Evolutionary conservation across 2,888 invertebrate species (phyloP).

Genomic region (Anodontia alba): DNA sequence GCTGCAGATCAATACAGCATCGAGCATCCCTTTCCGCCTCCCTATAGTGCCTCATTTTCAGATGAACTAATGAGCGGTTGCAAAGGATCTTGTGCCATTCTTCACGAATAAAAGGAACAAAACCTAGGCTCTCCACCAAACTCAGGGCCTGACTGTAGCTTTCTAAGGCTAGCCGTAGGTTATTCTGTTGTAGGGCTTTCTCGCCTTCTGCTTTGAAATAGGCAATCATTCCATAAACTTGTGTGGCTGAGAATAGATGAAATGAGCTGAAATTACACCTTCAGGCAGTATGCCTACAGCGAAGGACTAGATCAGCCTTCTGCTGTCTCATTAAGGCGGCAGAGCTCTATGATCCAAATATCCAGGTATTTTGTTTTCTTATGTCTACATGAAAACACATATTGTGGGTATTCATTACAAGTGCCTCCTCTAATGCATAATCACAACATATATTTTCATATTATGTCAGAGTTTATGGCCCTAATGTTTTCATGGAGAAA

Average conservation of each 20-base stretch:
- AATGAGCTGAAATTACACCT: no score
- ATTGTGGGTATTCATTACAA: no score
- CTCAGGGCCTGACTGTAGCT: slow-evolving; percentile 28
- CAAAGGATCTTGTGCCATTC: slow-evolving; percentile 48
- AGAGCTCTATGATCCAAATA: no score
- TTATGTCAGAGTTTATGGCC: no score
- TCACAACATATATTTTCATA: no score
- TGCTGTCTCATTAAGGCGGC: no score
- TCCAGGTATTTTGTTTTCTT: no score
- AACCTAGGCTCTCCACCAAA: slow-evolving; percentile 11
- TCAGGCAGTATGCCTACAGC: no score
- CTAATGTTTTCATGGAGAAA: no score
- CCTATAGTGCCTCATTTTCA: slow-evolving; percentile 22
- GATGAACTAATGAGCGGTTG: slow-evolving; percentile 43
- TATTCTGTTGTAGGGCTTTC: neutral
- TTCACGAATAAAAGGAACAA: slow-evolving; percentile 2
- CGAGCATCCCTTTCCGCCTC: slow-evolving; percentile 47
- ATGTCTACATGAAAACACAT: no score
- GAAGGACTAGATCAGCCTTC: no score
- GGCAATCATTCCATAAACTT: slow-evolving; percentile 7
- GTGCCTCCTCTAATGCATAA: no score
- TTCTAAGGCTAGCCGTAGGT: neutral
- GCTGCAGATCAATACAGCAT: slow-evolving; percentile 13
- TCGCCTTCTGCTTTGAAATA: slow-evolving; percentile 25
- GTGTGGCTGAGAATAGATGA: neutral